These are phyloP conservation scores for Oreochromis spilurus DNA, from an alignment of 2,113 vertebrate genomes.

Conservation along the genomic window DNA sequence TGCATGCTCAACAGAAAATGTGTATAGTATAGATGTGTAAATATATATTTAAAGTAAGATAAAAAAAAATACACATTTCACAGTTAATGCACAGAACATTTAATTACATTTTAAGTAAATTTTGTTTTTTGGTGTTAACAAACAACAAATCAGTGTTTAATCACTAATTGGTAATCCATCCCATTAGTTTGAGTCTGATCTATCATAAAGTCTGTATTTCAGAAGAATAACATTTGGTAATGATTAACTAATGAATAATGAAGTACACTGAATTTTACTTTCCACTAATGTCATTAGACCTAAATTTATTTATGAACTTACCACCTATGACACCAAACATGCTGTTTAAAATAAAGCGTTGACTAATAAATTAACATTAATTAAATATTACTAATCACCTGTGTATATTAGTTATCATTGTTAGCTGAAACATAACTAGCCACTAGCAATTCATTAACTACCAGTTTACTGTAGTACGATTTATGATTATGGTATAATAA, in stretches of 20 bases:
- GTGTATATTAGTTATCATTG: background rate
- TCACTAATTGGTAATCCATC: background rate
- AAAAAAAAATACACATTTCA: background rate
- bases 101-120: background rate
- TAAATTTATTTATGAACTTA: background rate
- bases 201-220: background rate
- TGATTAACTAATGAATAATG: background rate
- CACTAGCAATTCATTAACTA: background rate
- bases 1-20: background rate
- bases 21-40: background rate
- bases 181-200: background rate
- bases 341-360: background rate
- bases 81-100: background rate
- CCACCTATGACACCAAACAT: background rate
- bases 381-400: background rate
- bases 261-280: background rate
- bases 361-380: background rate
- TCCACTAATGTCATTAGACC: background rate
- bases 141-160: background rate
- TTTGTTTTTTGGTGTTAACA: background rate
- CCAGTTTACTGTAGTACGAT: background rate
- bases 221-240: background rate
- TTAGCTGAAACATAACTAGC: background rate
- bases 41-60: background rate
- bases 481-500: background rate